Conservation (phyloP, 2,113 vertebrate species). For the Mustela lutreola region DNA sequence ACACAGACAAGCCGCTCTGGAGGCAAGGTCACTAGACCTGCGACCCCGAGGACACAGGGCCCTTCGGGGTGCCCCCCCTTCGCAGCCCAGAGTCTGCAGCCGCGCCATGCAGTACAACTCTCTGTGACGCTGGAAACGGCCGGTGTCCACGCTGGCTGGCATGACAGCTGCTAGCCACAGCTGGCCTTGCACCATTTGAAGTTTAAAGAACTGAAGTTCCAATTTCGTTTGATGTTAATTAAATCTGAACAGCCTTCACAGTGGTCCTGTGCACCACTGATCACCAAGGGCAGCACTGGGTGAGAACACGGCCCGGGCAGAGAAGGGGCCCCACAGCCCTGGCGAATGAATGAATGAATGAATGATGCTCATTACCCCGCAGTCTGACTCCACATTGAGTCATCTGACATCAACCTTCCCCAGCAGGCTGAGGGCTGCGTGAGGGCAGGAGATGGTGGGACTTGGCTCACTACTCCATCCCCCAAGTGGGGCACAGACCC, state of each 20-base stretch:
- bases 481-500: fast-evolving
- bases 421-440: background rate
- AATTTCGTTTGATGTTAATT: background rate
- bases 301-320: background rate
- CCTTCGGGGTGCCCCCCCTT: fast-evolving
- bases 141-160: fast-evolving
- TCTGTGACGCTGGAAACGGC: fast-evolving
- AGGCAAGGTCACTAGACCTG: fast-evolving
- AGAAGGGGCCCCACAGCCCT: fast-evolving
- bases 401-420: background rate
- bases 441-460: background rate
- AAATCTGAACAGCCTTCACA: background rate
- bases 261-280: fast-evolving
- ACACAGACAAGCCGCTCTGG: fast-evolving
- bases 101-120: fast-evolving
- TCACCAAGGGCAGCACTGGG: background rate
- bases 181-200: fast-evolving
- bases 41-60: no score
- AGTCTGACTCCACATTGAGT: fast-evolving
- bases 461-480: background rate
- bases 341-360: background rate
- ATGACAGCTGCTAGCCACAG: fast-evolving
- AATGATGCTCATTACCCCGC: background rate
- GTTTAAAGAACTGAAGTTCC: background rate
- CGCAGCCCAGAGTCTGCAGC: background rate